phyloP scores from a whole-genome alignment of 2,888 invertebrate genomes.

The Ceriagrion tenellum region DNA sequence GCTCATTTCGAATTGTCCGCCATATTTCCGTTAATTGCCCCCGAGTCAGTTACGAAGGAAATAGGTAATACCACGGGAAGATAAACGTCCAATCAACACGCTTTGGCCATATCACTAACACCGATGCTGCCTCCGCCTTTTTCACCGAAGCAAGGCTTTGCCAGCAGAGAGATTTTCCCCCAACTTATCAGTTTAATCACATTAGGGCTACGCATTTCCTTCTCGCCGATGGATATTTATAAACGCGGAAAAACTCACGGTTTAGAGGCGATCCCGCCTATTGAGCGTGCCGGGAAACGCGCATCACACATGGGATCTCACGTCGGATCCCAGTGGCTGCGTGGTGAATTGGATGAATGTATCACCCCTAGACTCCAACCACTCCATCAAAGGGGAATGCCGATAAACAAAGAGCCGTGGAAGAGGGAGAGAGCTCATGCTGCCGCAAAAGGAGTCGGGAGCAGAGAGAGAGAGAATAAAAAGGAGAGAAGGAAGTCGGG shows the following conservation, averaged over 20 bases:
- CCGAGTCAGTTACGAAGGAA: too few species aligned
- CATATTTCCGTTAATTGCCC: too few species aligned
- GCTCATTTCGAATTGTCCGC: too few species aligned
- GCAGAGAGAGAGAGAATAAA: background rate
- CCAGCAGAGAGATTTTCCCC: too few species aligned
- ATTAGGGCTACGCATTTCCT: too few species aligned
- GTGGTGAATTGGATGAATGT: background rate
- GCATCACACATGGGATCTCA: background rate
- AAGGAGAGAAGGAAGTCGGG: background rate
- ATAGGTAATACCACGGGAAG: too few species aligned
- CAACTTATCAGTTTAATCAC: too few species aligned
- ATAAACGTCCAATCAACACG: too few species aligned
- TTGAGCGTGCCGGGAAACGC: background rate
- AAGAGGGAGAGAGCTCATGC: background rate
- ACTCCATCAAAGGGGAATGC: background rate
- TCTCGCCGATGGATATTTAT: background rate
- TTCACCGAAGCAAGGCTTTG: too few species aligned
- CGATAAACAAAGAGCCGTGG: background rate
- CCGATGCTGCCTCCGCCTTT: too few species aligned
- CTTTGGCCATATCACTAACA: too few species aligned
- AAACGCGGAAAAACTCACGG: background rate
- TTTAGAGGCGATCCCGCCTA: background rate
- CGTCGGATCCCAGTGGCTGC: background rate
- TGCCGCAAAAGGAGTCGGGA: too few species aligned
- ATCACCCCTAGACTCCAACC: background rate